Conservation (phyloP, 2,113 vertebrate species). For the Aptenodytes patagonicus region DNA sequence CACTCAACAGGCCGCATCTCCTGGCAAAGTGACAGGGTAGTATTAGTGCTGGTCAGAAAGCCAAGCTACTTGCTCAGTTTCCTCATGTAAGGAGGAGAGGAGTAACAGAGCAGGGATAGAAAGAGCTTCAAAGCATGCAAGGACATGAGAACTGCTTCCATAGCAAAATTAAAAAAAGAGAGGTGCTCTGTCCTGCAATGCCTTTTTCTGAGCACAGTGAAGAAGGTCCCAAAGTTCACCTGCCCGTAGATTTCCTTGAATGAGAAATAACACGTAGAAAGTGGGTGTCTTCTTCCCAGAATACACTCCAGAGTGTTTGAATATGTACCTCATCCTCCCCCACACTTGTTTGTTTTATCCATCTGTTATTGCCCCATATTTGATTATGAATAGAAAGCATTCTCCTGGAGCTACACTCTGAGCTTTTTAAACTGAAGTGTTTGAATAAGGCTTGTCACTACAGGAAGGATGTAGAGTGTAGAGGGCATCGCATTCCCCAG, state of each 20-base stretch:
- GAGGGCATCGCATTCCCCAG: constrained; percentile 58
- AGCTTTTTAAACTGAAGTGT: constrained; percentile 62
- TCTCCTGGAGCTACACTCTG: constrained; percentile 48
- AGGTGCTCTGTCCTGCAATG: neutral
- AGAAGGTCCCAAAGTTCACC: constrained; percentile 41
- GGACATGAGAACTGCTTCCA: neutral
- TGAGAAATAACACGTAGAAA: constrained; percentile 19
- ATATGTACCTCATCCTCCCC: constrained; percentile 36
- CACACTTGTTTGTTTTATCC: constrained; percentile 64
- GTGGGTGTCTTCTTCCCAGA: constrained; percentile 46
- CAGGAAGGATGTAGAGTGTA: constrained; percentile 56
- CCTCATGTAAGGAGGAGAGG: neutral
- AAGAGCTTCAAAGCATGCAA: neutral
- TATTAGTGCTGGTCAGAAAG: neutral
- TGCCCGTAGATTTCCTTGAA: neutral
- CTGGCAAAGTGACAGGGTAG: neutral
- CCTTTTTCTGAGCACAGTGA: neutral
- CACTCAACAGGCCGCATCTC: constrained; percentile 1
- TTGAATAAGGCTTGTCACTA: constrained; percentile 66
- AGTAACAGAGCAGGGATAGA: neutral
- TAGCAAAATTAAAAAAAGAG: no score
- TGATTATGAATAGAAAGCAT: constrained; percentile 64
- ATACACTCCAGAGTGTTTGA: constrained; percentile 21
- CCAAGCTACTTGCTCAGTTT: neutral
- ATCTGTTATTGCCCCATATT: constrained; percentile 63